These are phyloP conservation scores for Mythimna impura DNA, from an alignment of 2,888 invertebrate genomes.

Conservation along the genomic window DNA sequence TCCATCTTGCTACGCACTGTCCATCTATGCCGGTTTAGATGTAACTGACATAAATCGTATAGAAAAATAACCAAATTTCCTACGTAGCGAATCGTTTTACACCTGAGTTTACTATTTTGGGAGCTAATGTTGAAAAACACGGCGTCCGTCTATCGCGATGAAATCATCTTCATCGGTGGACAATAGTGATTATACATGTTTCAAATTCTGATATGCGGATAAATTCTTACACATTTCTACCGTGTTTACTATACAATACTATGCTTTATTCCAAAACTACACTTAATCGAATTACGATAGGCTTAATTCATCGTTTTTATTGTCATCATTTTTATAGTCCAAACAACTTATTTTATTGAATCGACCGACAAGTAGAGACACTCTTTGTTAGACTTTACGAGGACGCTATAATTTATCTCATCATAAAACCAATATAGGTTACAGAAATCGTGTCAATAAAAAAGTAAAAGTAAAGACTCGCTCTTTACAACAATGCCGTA, in stretches of 20 bases:
- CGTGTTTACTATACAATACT: conserved; percentile 1
- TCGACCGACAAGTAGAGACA: conserved; percentile 25
- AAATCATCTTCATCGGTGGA: conserved; percentile 30
- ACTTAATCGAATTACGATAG: conserved; percentile 2
- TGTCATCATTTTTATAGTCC: conserved; percentile 30
- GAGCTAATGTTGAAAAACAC: conserved; percentile 9
- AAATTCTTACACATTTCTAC: conserved; percentile 1
- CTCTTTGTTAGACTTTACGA: conserved; percentile 60
- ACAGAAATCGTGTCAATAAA: conserved; percentile 63
- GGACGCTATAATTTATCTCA: conserved; percentile 56
- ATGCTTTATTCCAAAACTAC: neutral
- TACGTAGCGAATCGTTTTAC: neutral
- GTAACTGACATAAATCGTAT: conserved; percentile 6
- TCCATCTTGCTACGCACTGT: neutral
- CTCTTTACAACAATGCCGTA: conserved; percentile 67
- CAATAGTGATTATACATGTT: conserved; percentile 47
- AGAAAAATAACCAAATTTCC: neutral
- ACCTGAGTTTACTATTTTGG: conserved; percentile 24
- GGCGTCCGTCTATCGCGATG: conserved; percentile 18
- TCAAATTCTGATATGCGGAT: conserved; percentile 26
- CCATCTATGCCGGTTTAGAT: neutral
- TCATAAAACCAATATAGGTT: conserved; percentile 64
- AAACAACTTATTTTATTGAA: conserved; percentile 22
- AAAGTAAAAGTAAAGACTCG: conserved; percentile 70
- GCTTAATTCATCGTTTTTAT: conserved; percentile 19